phyloP scores from a whole-genome alignment of 2,113 vertebrate genomes.

The Catharus minimus region DNA sequence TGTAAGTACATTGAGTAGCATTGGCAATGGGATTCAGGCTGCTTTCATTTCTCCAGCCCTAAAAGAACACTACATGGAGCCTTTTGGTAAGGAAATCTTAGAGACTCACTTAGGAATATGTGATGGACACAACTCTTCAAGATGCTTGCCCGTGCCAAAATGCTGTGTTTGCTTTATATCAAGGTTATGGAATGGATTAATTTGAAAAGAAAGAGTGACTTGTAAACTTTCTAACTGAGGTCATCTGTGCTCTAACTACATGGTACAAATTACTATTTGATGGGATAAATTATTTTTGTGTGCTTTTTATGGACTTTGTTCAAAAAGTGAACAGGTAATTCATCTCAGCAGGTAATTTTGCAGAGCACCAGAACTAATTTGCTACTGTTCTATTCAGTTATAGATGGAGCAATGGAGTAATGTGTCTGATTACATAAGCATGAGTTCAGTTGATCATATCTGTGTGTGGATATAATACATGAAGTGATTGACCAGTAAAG shows the following conservation, averaged over 20 bases:
- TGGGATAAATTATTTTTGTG: neutral
- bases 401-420: neutral
- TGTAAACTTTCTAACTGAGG: neutral
- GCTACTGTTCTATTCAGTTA: neutral
- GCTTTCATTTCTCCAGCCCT: neutral
- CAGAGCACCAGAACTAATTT: neutral
- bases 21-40: neutral
- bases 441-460: neutral
- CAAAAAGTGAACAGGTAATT: neutral
- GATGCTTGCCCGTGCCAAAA: neutral
- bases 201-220: neutral
- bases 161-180: neutral
- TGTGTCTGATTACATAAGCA: neutral
- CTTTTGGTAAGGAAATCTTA: neutral
- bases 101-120: neutral
- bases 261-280: neutral
- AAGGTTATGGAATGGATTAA: neutral
- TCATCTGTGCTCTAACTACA: neutral
- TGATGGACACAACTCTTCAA: neutral
- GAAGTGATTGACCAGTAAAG: neutral
- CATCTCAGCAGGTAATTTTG: neutral
- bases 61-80: neutral
- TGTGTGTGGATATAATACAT: neutral
- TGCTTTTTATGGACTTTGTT: neutral
- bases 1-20: neutral